Conservation (phyloP, 2,113 vertebrate species). For the Antidorcas marsupialis region DNA sequence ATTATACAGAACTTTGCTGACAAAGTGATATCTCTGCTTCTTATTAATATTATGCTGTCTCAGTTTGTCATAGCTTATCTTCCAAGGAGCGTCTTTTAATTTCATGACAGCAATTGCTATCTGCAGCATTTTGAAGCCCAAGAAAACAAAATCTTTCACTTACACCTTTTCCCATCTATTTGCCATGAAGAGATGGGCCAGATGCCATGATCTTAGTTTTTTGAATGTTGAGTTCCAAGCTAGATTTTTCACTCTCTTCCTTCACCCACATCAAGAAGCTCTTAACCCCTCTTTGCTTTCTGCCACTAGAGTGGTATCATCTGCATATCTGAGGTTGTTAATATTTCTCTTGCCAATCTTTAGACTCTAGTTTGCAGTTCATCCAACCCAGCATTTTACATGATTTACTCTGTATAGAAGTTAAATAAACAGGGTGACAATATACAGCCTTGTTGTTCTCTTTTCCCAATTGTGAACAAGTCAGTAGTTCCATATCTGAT, state of each 20-base stretch:
- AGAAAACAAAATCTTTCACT: background rate
- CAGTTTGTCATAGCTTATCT: background rate
- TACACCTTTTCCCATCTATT: background rate
- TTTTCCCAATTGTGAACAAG: background rate
- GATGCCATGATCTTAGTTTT: background rate
- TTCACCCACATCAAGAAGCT: background rate
- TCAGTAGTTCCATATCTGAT: background rate
- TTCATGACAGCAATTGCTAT: background rate
- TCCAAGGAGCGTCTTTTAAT: background rate
- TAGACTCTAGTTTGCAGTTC: background rate
- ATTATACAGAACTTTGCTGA: background rate
- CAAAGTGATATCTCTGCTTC: background rate
- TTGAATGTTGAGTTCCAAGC: background rate
- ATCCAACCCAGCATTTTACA: background rate
- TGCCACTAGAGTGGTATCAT: background rate
- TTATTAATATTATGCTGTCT: background rate
- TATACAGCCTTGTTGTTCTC: background rate
- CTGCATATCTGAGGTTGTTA: background rate
- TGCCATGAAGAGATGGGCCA: background rate
- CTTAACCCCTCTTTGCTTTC: background rate
- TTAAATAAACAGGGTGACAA: background rate
- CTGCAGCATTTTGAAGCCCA: background rate
- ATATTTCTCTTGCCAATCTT: background rate
- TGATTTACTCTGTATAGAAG: background rate
- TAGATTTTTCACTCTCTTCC: background rate